Base-by-base conservation (phyloP, 2,113 vertebrate species). In the Tauraco erythrolophus region DNA sequence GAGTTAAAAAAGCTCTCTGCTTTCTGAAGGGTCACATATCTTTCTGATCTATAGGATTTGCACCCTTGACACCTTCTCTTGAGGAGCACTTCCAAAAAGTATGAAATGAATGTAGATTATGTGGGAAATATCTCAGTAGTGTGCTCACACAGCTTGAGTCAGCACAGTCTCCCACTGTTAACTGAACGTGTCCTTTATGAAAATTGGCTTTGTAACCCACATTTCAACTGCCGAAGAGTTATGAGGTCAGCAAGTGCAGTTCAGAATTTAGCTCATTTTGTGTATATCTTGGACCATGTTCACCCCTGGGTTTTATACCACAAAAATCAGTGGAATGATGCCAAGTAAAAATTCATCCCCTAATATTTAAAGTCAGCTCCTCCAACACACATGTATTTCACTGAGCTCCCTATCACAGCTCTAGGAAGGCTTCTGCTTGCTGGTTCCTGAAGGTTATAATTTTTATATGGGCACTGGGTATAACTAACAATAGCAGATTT, bases 31-130 rank as follows among this genome's bases (percentile, higher is more conserved):
- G 61, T 91, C 53, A 22, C 53, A 17, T 84, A 89, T 94, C 88
- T 71, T 80, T 75, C 61, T 86, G 79, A 86, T 91, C 58, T 86
- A 41, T 48, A 89, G 57, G 88, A 78, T 94, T 84, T 96, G 72
- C 76, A 79, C 92, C 88, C 88, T 87, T 95, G 92, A 92, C 95
- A 93, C 58, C 41, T 19, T 94, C 82, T 88, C 77, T 85, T 92
- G 88, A 95, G 64, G 56, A 95, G 69, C 41, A n/a, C 69, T 94
- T 87, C 91, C 72, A 68, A 68, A 91, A 92, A 94, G 86, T 84
- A 94, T 94, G 95, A 76, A 81, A 96, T 95, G 94, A 92, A 97
- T 97, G 96, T 84, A 18, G 95, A 76, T 94, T 71, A 84, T 82
- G 97, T 96, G 97, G 95, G 97, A 95, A 97, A 92, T 78, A 75